A percentile compares a stretch with the other conserved stretches of the same genome.
These are phyloP conservation scores for Hyperoplus lanceolatus DNA, from an alignment of 2,797 vertebrate genomes.

Conservation along the genomic window DNA sequence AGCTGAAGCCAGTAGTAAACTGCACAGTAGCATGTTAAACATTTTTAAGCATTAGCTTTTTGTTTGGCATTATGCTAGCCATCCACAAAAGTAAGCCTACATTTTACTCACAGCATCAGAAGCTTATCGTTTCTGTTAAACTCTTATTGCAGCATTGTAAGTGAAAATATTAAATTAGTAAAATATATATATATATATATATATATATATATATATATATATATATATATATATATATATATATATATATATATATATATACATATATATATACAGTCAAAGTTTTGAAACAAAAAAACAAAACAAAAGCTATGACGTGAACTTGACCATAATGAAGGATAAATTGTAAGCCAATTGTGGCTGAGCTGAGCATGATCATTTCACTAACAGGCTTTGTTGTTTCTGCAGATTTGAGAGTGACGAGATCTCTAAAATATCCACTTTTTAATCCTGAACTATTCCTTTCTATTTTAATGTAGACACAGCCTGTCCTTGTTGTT, in stretches of 20 bases:
- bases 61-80: constrained; percentile 53
- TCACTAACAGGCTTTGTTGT: constrained; percentile 40
- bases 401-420: constrained; percentile 35
- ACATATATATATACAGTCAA: constrained; percentile 49
- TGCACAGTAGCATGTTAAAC: constrained; percentile 38
- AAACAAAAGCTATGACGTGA: constrained; percentile 42
- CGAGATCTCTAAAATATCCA: constrained; percentile 28
- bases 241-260: constrained; percentile 38
- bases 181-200: constrained; percentile 46
- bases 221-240: constrained; percentile 40
- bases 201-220: constrained; percentile 41
- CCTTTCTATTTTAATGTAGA: constrained; percentile 46
- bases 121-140: constrained; percentile 56
- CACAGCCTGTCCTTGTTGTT: constrained; percentile 69
- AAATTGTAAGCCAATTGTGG: constrained; percentile 37
- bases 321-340: constrained; percentile 32
- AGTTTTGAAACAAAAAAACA: constrained; percentile 39
- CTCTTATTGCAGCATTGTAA: constrained; percentile 64
- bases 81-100: constrained; percentile 56
- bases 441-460: constrained; percentile 60
- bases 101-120: constrained; percentile 52
- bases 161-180: constrained; percentile 68
- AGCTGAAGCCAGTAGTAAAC: constrained; percentile 42
- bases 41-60: constrained; percentile 59
- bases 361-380: constrained; percentile 43